phyloP scores from a whole-genome alignment of 2,113 vertebrate species.

The Lepus europaeus region DNA sequence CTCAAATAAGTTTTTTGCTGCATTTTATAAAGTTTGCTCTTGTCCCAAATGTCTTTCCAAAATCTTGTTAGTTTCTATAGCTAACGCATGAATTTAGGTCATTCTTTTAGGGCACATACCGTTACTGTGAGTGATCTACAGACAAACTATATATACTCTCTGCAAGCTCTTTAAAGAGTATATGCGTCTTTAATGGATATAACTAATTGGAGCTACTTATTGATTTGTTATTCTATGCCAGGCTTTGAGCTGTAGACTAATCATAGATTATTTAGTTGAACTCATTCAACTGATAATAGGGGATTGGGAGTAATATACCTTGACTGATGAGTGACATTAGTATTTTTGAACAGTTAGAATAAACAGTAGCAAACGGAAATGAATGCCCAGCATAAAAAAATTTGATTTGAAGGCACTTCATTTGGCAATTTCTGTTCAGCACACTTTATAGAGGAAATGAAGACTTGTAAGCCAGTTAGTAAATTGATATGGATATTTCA shows the following conservation, averaged over 20 bases:
- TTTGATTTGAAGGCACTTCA: not conserved
- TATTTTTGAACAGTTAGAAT: not conserved
- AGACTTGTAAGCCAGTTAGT: not conserved
- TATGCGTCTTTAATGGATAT: not conserved
- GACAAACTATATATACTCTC: not conserved
- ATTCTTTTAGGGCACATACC: not conserved
- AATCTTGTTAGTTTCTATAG: not conserved
- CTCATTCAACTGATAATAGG: not conserved
- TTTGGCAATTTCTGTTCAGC: not conserved
- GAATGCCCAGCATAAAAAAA: not conserved
- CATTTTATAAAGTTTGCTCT: not conserved
- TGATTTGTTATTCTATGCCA: not conserved
- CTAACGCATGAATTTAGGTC: constrained; percentile 31
- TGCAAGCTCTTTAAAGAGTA: not conserved
- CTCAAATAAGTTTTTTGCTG: constrained; percentile 9
- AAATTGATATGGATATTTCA: not conserved
- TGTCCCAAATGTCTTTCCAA: constrained; percentile 1
- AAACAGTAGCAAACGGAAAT: not conserved
- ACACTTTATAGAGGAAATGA: not conserved
- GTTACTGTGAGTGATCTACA: not conserved
- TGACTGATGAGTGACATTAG: not conserved
- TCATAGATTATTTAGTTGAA: not conserved
- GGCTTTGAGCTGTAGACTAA: not conserved
- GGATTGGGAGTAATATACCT: not conserved
- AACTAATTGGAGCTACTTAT: not conserved